A percentile compares a stretch with the other conserved stretches of the same genome.
Conservation (phyloP, 2,888 invertebrate genomes). For the Heteropelma amictum region DNA sequence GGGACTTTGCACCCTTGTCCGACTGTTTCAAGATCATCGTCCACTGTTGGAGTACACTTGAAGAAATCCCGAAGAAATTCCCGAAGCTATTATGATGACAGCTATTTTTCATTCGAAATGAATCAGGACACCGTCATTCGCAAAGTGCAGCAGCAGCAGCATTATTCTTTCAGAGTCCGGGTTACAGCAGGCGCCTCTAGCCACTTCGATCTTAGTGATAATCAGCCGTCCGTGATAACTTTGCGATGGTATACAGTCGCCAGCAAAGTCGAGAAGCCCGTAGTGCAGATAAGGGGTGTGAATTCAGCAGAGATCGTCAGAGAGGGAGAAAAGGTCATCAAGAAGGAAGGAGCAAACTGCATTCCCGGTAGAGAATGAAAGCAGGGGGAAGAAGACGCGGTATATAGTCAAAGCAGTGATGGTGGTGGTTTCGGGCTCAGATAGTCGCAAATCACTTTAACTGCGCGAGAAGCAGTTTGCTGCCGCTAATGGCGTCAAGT, state of each 20-base stretch:
- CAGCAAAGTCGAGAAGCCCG: background rate
- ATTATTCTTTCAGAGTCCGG: background rate
- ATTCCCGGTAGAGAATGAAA: constrained; percentile 30
- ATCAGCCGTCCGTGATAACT: background rate
- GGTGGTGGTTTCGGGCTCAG: constrained; percentile 65
- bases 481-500: constrained; percentile 77
- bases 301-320: constrained; percentile 21
- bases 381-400: constrained; percentile 23
- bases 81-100: too few relatives aligned
- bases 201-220: background rate
- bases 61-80: too few relatives aligned
- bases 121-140: too few relatives aligned
- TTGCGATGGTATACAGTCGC: constrained; percentile 4
- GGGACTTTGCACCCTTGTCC: background rate
- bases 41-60: too few relatives aligned
- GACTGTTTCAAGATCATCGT: too few relatives aligned
- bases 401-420: constrained; percentile 44
- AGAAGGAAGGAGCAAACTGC: constrained; percentile 19
- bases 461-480: constrained; percentile 75
- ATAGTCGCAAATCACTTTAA: constrained; percentile 77
- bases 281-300: constrained; percentile 16
- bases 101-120: too few relatives aligned
- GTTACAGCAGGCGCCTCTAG: background rate
- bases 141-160: too few relatives aligned
- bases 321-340: constrained; percentile 32